Evolutionary conservation across 2,797 vertebrate species (phyloP).

Genomic region (Ceyx erithaca): DNA sequence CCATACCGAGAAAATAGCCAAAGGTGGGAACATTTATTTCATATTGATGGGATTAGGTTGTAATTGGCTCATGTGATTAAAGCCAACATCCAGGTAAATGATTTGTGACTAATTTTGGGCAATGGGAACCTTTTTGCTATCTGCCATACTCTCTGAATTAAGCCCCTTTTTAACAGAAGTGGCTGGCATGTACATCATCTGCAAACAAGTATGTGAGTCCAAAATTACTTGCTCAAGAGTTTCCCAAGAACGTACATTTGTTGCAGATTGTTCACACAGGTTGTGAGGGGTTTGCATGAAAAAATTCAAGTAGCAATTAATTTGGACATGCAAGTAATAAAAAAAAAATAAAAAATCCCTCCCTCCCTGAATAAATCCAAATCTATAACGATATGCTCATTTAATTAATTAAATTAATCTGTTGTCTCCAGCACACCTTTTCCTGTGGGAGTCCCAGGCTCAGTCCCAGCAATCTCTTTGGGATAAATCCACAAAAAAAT

Average conservation of each 20-base stretch:
- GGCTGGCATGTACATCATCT: not conserved
- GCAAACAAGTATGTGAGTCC: not conserved
- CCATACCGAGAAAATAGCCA: not conserved
- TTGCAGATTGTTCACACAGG: not conserved
- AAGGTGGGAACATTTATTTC: constrained; percentile 16
- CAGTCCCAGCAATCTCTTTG: not conserved
- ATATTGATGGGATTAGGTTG: not conserved
- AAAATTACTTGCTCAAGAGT: not conserved
- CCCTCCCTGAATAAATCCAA: not conserved
- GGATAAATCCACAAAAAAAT: not conserved
- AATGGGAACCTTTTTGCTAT: not conserved
- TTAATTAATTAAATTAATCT: not conserved
- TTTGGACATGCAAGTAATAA: not conserved
- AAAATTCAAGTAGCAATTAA: not conserved
- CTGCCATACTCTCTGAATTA: not conserved
- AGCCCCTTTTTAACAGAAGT: not conserved
- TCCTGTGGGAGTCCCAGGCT: not conserved
- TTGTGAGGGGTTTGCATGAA: not conserved
- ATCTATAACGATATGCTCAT: not conserved
- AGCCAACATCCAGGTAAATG: not conserved
- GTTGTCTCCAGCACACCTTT: not conserved
- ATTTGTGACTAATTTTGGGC: not conserved
- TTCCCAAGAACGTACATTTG: fast-evolving
- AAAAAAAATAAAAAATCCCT: not conserved
- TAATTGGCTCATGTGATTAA: not conserved